Base-by-base conservation (phyloP, 2,797 vertebrate genomes). In the Propithecus perrieri region DNA sequence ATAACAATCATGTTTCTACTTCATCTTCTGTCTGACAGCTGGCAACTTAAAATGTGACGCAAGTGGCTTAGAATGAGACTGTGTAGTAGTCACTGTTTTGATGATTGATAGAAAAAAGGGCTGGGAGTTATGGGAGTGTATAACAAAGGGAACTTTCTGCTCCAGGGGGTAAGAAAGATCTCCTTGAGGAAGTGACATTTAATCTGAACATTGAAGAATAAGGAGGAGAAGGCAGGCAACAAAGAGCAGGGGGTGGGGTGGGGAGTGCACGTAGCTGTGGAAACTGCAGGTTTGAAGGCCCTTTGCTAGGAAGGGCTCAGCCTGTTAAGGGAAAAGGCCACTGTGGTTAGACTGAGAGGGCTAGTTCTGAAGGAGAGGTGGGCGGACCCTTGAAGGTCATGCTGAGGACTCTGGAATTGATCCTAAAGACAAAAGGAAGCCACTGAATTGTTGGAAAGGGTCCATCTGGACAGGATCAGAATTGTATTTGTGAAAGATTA, bases 121-220 rank as follows among this genome's bases (percentile, higher is more conserved):
- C 50, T 53, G 50, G 18, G 57, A 20, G 79, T 38, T n/a, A 59
- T 2, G 38, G 76, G 28, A 41, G 0, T 30, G 3, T 22, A 20
- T 48, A n/a, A 65, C 88, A 81, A 86, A 93, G 43, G 57, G 24
- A 50, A 65, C 13, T 57, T 61, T 85, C 65, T 67, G 22, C 81
- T 79, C 10, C 59, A 50, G 28, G 1, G 1, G 15, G 26, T 76
- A 80, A 90, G 65, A 91, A 81, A 89, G 57, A 65, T 80, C 67
- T 48, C 89, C 85, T 81, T 76, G 86, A 96, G 76, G 97, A 93
- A 96, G 81, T 94, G 90, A 57, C 76, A 92, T 96, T 94, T 92
- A 84, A 96, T 57, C 85, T 55, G 46, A 95, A 12, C 63, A 86
- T 35, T 38, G 43, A 57, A 65, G 41, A 85, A 83, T 13, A 28